These are phyloP conservation scores for Epinotia bilunana DNA, from an alignment of 2,888 invertebrate genomes.

Conservation along the genomic window DNA sequence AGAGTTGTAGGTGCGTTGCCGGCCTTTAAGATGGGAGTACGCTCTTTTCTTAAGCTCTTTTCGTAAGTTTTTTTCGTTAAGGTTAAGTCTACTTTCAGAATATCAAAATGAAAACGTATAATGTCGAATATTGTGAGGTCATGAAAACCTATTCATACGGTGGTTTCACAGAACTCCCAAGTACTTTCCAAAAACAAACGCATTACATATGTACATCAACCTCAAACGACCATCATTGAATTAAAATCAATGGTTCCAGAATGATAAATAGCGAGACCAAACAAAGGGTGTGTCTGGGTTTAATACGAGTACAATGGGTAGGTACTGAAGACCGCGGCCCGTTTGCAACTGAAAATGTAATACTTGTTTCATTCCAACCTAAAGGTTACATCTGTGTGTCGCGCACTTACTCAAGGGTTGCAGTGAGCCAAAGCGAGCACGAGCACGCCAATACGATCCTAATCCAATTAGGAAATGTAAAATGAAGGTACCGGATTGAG, in stretches of 20 bases:
- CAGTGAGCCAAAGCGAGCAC: background rate
- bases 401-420: background rate
- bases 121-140: background rate
- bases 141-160: background rate
- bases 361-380: background rate
- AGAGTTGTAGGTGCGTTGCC: too few relatives aligned
- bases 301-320: constrained; percentile 4
- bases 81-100: too few relatives aligned
- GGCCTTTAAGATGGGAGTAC: too few relatives aligned
- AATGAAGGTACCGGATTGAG: background rate
- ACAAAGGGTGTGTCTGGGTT: background rate
- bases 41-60: too few relatives aligned
- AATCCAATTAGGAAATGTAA: background rate
- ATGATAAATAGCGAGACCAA: constrained; percentile 1
- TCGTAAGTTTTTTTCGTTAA: too few relatives aligned
- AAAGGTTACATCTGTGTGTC: background rate
- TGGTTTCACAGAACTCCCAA: background rate
- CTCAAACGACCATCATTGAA: background rate
- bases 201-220: background rate
- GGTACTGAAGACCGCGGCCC: background rate
- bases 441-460: background rate
- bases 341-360: background rate
- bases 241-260: background rate
- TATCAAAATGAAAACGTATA: too few relatives aligned
- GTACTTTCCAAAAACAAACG: background rate